Evolutionary conservation across 2,888 invertebrate genomes (phyloP).

Genomic region (Mantis religiosa): DNA sequence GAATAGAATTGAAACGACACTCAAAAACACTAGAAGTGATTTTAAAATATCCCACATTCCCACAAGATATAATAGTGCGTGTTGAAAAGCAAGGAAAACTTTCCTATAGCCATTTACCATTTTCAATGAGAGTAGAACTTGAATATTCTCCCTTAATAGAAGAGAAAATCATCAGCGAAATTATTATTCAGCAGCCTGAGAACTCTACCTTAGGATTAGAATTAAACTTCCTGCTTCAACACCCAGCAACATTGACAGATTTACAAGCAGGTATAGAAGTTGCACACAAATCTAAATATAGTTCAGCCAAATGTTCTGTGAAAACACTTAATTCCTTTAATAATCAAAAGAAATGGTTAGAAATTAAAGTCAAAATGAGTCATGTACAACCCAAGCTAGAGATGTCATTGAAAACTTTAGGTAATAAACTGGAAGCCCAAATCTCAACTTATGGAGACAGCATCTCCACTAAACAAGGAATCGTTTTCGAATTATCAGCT

Average conservation of each 20-base stretch:
- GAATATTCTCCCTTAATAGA: conserved; percentile 32
- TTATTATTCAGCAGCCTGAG: background rate
- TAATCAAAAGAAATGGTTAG: conserved; percentile 19
- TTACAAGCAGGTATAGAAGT: background rate
- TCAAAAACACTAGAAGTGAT: conserved; percentile 24
- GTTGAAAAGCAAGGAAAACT: conserved; percentile 29
- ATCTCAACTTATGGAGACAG: conserved; percentile 11
- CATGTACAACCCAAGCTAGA: conserved; percentile 15
- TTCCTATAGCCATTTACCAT: conserved; percentile 22
- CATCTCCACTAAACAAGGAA: conserved; percentile 2
- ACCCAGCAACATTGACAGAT: background rate
- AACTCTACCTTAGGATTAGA: background rate
- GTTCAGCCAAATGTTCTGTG: background rate
- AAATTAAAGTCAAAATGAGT: conserved; percentile 18
- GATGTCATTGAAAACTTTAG: conserved; percentile 21
- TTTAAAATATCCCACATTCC: conserved; percentile 34
- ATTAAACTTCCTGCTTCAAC: background rate
- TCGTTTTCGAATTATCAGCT: conserved; percentile 23
- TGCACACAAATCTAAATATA: background rate
- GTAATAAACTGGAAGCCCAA: conserved; percentile 20
- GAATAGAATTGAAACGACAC: conserved; percentile 31
- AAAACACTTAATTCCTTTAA: background rate
- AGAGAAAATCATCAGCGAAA: conserved; percentile 29
- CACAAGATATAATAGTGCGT: conserved; percentile 32
- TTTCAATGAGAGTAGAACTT: conserved; percentile 27